Evolutionary conservation across 2,888 invertebrate genomes (phyloP).

Genomic region (Nomada ferruginata): DNA sequence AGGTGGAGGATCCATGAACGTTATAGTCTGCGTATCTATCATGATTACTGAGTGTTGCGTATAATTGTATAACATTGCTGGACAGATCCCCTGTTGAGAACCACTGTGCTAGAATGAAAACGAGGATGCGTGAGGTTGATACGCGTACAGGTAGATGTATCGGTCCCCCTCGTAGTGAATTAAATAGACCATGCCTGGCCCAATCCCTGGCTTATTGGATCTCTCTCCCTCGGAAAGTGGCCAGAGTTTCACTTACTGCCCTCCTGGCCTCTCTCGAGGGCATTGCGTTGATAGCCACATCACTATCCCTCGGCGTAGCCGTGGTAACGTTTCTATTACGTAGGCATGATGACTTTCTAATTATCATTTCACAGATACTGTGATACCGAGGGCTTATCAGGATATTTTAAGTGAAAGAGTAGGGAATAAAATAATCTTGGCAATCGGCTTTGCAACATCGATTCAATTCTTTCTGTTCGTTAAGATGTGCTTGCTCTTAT

Average conservation of each 20-base stretch:
- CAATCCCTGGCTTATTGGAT: constrained; percentile 72
- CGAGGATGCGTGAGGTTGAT: constrained; percentile 34
- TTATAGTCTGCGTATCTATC: no score
- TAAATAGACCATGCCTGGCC: constrained; percentile 66
- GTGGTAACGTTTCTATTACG: constrained; percentile 35
- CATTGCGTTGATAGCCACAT: constrained; percentile 49
- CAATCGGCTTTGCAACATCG: no score
- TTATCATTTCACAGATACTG: not conserved
- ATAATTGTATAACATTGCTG: no score
- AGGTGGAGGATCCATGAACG: no score
- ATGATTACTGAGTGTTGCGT: no score
- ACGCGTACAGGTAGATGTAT: constrained; percentile 50
- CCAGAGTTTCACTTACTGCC: constrained; percentile 75
- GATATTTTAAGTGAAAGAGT: no score
- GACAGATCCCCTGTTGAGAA: not conserved
- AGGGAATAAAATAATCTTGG: no score
- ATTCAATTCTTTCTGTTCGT: no score
- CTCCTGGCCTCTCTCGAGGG: constrained; percentile 56
- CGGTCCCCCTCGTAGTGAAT: constrained; percentile 58
- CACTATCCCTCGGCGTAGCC: constrained; percentile 31
- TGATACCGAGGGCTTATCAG: not conserved
- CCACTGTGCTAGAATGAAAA: constrained; percentile 20
- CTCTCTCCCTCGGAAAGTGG: constrained; percentile 69
- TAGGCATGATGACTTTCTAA: constrained; percentile 14
- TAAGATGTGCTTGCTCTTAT: no score